Base-by-base conservation (phyloP, 1,140 invertebrate species). In the Schlechtendalia chinensis region DNA sequence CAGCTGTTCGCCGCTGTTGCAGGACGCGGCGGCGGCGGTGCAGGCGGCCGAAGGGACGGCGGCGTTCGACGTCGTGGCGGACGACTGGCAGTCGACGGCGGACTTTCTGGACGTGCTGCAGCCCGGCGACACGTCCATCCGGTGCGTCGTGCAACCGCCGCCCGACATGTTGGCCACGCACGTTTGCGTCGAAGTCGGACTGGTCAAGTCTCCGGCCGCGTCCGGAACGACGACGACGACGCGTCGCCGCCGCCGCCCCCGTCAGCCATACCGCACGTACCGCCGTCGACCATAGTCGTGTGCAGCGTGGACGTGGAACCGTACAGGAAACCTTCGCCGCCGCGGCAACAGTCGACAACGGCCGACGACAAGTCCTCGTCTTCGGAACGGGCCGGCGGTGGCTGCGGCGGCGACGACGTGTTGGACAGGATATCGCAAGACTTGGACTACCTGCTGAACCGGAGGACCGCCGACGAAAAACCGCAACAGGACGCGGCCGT, bases 391-490 rank as follows among this genome's bases (percentile, higher is more conserved):
- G 17, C 39, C 8, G 72, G 39, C 22, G 81, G 82, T 32, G 83
- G 84, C 82, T 84, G 83, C 14, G 82, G 83, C 67, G 53, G 83
- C 22, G 86, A 88, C 72, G 89, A 90, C 72, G 90, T 92, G 87
- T 85, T 93, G 4, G 90, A 92, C 85, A 88, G 91, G 82, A 93
- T 93, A 83, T 91, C 90, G 1, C 89, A 91, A 83, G 91, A 93
- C 85, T 86, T 93, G 59, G 91, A 93, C 85, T 93, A 92, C 86
- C 85, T 93, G 81, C 85, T 93, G 69, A 92, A 92, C 85, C 88
- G 90, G 74, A 90, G 79, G 8, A 81, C 19, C 27, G n/a, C n/a
- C n/a, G n/a, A n/a, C n/a, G n/a, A n/a, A 12, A 11, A 24, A 67
- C 12, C 32, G 47, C 14, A 11, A 50, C 47, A 50, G 47, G 47